Base-by-base conservation (phyloP, 1,140 invertebrate genomes). In the Bicyclus anynana region DNA sequence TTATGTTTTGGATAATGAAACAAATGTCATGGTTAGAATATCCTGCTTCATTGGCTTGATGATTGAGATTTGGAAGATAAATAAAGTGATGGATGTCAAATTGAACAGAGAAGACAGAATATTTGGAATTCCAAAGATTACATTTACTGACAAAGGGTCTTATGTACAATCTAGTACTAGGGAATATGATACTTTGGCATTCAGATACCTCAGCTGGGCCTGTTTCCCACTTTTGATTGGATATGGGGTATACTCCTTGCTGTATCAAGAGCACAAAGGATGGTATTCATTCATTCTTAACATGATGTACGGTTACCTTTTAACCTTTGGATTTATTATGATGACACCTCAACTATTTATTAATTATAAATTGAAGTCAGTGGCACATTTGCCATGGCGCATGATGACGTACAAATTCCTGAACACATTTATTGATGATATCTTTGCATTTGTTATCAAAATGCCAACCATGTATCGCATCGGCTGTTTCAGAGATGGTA, bases 61-160 rank as follows among this genome's bases (percentile, higher is more conserved):
- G n/a, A 99, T 99, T 80, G 99, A 99, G 90, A 90, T 99, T 17
- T 99, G 99, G 99, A 99, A 99, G 89, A 99, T 99, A 52, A 96
- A 98, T 66, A 99, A 99, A 92, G 98, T 96, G 1, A 92, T 96
- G 27, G 95, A 97, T 86, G 93, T 97, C 7, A 94, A 94, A 77
- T 78, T 98, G 17, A 93, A 97, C 75, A 90, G 93, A 69, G 93
- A 96, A 59, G 89, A 92, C 1, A 93, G 90, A 72, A 74, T 94
- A 52, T 81, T 97, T 23, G 95, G 96, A n/a, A 89, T 98, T 56
- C 97, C 97, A 38, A 91, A 92, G 59, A 81, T 99, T 18, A 91
- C 85, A 21, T 95, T 99, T 62, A 93, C 92, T 49, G 97, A 99
- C 80, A 99, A 99, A 90, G 96, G 97, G 20, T 98, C 98, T 0